Conservation (phyloP, 1,140 invertebrate species). For the Platorchestia sp. region DNA sequence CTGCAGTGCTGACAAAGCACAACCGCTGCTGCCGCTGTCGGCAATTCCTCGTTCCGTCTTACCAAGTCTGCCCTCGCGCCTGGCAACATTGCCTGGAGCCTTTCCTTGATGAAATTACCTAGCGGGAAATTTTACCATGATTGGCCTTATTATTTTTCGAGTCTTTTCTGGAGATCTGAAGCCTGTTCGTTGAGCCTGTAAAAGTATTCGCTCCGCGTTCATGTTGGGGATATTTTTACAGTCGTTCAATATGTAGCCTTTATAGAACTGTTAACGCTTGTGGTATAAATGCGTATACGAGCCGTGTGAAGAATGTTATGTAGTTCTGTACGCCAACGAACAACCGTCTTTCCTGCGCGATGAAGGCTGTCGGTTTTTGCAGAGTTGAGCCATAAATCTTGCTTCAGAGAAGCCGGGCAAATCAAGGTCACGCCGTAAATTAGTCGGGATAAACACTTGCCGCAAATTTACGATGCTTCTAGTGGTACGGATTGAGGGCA, state of each 20-base stretch:
- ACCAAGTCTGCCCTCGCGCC: too few relatives aligned
- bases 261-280: neutral
- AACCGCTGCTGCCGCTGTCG: neutral
- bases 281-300: neutral
- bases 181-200: neutral
- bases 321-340: neutral
- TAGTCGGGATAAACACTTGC: neutral
- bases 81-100: neutral
- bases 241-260: neutral
- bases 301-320: too few relatives aligned
- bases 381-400: neutral
- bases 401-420: neutral
- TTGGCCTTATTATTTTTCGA: neutral
- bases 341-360: neutral
- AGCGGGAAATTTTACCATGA: constrained; percentile 52
- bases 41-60: too few relatives aligned
- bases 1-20: neutral
- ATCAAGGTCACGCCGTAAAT: neutral
- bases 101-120: neutral
- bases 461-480: neutral
- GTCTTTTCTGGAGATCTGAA: neutral
- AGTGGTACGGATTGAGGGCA: neutral
- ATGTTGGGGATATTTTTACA: neutral
- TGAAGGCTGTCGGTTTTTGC: neutral
- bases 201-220: neutral